phyloP scores from a whole-genome alignment of 2,113 vertebrate genomes.

The Oreocharis arfaki region DNA sequence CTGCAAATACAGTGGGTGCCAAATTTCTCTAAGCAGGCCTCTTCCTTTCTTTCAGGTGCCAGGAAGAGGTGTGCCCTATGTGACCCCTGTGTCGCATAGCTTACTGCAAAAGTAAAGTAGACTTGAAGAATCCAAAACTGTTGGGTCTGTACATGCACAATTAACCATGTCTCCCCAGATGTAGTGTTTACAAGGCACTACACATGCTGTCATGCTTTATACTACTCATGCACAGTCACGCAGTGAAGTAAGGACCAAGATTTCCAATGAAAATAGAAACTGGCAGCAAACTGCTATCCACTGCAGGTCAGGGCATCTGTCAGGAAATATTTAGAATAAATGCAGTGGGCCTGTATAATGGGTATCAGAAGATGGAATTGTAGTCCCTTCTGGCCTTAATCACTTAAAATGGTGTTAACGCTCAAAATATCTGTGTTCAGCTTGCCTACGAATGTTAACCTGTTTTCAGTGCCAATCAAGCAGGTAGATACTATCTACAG shows the following conservation, averaged over 20 bases:
- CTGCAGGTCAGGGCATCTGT: neutral
- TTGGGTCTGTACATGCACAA: neutral
- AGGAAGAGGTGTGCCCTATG: neutral
- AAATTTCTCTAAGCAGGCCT: neutral
- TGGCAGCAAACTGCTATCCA: neutral
- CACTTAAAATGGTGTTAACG: accelerated
- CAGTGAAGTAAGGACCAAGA: neutral
- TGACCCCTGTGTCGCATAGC: neutral
- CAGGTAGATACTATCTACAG: conserved; percentile 37
- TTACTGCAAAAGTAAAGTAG: neutral
- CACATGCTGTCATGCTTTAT: neutral
- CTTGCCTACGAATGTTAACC: neutral
- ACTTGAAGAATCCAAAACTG: neutral
- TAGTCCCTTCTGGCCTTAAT: neutral
- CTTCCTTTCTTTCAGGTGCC: neutral
- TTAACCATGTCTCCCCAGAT: neutral
- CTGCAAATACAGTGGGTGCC: neutral
- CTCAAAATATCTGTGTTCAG: neutral
- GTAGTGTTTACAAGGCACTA: neutral
- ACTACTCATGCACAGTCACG: neutral
- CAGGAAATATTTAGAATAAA: neutral
- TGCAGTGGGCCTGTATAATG: neutral
- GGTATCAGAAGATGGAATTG: neutral
- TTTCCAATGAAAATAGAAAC: neutral
- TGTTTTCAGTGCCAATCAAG: neutral